Conservation (phyloP, 2,888 invertebrate species). For the Lysandra bellargus region DNA sequence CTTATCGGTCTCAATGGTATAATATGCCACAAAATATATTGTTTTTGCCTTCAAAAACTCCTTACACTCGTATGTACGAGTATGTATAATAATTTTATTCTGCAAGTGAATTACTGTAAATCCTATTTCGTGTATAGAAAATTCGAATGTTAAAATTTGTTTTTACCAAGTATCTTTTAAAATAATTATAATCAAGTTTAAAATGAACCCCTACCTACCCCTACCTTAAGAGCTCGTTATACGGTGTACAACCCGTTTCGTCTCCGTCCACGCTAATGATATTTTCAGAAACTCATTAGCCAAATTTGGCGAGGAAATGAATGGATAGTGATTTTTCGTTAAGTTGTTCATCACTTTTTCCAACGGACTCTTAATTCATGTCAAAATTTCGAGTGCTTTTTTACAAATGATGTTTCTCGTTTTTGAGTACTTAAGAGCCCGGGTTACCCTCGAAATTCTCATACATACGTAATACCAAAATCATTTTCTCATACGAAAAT, state of each 20-base stretch:
- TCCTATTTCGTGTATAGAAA: not conserved
- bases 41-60: too few relatives aligned
- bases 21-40: too few relatives aligned
- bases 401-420: not conserved
- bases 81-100: not conserved
- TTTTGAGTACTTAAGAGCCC: not conserved
- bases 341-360: not conserved
- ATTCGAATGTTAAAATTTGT: not conserved
- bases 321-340: slow-evolving; percentile 12
- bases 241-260: not conserved
- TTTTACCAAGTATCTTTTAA: not conserved
- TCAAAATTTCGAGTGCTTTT: not conserved
- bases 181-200: not conserved
- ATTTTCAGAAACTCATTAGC: slow-evolving; percentile 23
- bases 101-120: not conserved
- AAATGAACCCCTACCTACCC: not conserved
- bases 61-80: too few relatives aligned
- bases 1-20: too few relatives aligned
- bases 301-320: not conserved
- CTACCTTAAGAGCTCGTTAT: slow-evolving; percentile 16
- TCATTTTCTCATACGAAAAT: too few relatives aligned
- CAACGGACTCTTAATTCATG: not conserved
- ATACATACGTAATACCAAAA: too few relatives aligned
- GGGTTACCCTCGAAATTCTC: too few relatives aligned
- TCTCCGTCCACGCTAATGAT: slow-evolving; percentile 16